Evolutionary conservation across 1,140 invertebrate species (phyloP), one percentile per base, ranked within the genome.

Genomic region (Bilobella aurantiaca): DNA sequence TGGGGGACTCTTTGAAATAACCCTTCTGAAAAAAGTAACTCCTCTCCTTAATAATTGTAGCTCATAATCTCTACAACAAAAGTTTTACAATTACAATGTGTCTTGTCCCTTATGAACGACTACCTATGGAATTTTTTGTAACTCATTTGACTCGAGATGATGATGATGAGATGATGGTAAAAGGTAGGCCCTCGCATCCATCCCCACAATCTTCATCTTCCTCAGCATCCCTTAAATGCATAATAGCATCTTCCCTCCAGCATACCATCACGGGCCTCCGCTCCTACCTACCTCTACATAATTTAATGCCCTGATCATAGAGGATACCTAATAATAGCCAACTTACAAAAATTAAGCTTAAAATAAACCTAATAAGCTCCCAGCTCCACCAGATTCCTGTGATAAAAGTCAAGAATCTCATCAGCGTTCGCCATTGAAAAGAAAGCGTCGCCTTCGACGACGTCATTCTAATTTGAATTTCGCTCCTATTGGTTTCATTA

Each of bases 81-180:
- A 53, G 8, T 63, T 63, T 63, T 63, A 63, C 61, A 63, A 63
- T 63, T 63, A 63, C 61, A 63, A 63, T 63, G 61, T 63, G 32
- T 63, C 42, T 42, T 46, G n/a, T 34, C 59, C 49, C 25, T 18
- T 53, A 53, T 53, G 23, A 12, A 23, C 14, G 21, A 53, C 49
- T 53, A 53, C 49, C 49, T 53, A 53, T 23, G 49, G 23, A 16
- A 16, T 53, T 42, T 42, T 42, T 42, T 42, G 8, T n/a, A 12
- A 12, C 37, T 42, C 37, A 42, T 42, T 42, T n/a, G 37, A 42
- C 37, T 42, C 37, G n/a, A 42, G 37, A 42, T 42, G 8, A 8
- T 42, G n/a, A n/a, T n/a, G n/a, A n/a, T n/a, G n/a, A n/a, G n/a
- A n/a, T n/a, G n/a, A n/a, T n/a, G n/a, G 37, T 42, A 42, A 42